phyloP scores from a whole-genome alignment of 92 coral and sea anemone species.

The Epizoanthus rinbou region DNA sequence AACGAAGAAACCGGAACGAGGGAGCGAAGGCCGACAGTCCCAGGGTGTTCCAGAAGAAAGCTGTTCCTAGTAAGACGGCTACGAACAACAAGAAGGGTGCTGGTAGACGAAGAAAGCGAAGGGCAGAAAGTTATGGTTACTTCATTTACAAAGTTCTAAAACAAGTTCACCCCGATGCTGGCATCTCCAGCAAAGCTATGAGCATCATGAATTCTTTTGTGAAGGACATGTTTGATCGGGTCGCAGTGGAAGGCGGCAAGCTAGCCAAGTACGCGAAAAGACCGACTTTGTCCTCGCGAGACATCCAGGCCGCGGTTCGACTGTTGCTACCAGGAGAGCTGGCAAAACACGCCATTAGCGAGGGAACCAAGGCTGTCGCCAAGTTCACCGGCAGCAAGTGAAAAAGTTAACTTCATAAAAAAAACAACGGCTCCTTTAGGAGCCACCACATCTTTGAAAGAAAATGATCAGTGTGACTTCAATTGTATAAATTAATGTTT shows the following conservation, averaged over 20 bases:
- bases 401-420: not conserved
- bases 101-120: slow-evolving; percentile 1
- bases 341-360: slow-evolving; percentile 26
- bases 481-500: too few species aligned
- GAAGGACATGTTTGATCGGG: slow-evolving; percentile 24
- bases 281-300: slow-evolving; percentile 10
- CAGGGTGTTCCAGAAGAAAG: not conserved
- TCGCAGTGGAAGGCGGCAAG: slow-evolving; percentile 13
- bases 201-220: slow-evolving; percentile 34
- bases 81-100: not conserved
- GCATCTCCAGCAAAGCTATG: slow-evolving; percentile 34
- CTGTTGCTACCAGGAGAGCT: slow-evolving; percentile 12
- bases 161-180: slow-evolving; percentile 14
- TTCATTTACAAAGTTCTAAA: slow-evolving; percentile 19
- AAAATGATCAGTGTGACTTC: slow-evolving; percentile 7
- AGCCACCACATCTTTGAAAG: slow-evolving; percentile 50
- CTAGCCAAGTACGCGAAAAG: slow-evolving; percentile 25
- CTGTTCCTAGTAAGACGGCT: too few species aligned
- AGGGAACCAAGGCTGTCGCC: slow-evolving; percentile 37
- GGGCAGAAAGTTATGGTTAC: not conserved
- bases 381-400: slow-evolving; percentile 19
- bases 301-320: slow-evolving; percentile 22
- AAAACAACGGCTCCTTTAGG: slow-evolving; percentile 63
- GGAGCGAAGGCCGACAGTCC: not conserved
- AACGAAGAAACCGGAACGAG: not conserved